Percentiles rank a stretch among this genome's conserved stretches.
Conservation (phyloP, 2,113 vertebrate species). For the Circaetus gallicus region DNA sequence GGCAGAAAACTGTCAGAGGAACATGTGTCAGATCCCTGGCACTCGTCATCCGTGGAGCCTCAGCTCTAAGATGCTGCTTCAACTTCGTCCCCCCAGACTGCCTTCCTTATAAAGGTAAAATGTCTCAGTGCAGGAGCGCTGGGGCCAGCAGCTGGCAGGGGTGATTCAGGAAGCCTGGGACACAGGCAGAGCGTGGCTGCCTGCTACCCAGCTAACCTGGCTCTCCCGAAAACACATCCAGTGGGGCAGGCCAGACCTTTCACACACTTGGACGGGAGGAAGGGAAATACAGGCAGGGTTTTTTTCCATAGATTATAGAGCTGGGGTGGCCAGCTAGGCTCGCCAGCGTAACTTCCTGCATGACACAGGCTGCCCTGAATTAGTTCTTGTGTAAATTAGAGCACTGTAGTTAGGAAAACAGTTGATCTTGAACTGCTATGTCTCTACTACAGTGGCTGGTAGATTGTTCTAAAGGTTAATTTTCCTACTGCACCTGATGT, state of each 20-base stretch:
- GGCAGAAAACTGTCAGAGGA: background rate
- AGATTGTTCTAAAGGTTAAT: background rate
- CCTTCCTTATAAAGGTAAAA: constrained; percentile 43
- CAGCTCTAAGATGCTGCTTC: background rate
- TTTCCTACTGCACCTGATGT: background rate
- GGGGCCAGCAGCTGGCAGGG: background rate
- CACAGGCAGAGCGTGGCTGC: background rate
- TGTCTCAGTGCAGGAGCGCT: background rate
- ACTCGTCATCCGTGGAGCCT: background rate
- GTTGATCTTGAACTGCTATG: background rate
- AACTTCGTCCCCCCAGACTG: accelerated
- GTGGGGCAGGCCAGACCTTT: constrained; percentile 55
- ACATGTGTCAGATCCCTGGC: background rate
- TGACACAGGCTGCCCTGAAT: constrained; percentile 37
- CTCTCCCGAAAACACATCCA: background rate
- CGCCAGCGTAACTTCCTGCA: constrained; percentile 13
- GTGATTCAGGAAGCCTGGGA: background rate
- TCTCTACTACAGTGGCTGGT: background rate
- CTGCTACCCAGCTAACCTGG: background rate
- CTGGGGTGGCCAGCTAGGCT: background rate
- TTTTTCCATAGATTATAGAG: constrained; percentile 52
- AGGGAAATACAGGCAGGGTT: constrained; percentile 41
- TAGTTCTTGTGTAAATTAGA: constrained; percentile 29
- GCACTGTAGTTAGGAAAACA: constrained; percentile 10
- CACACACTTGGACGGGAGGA: constrained; percentile 53